Conservation (phyloP, 2,888 invertebrate genomes). For the Nasonia oneida region DNA sequence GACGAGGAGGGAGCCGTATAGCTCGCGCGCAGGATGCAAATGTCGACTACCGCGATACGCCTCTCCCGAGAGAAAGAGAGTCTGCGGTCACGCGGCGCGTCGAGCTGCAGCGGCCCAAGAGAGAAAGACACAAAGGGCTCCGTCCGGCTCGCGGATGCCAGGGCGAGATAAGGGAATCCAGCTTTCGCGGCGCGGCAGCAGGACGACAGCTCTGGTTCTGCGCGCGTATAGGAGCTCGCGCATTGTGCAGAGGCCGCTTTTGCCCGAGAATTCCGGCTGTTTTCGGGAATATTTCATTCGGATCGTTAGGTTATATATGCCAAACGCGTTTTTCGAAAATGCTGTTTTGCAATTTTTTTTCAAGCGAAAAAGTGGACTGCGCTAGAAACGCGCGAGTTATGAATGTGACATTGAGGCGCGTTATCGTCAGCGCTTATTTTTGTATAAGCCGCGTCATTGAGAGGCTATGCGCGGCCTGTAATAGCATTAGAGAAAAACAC, state of each 20-base stretch:
- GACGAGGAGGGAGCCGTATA: not conserved
- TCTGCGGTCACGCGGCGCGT: constrained; percentile 11
- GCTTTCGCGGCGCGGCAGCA: constrained; percentile 13
- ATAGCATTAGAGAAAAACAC: not conserved
- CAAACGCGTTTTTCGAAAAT: too few species aligned
- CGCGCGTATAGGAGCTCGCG: not conserved
- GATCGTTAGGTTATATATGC: not conserved
- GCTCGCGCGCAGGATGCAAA: constrained; percentile 49
- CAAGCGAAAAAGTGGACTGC: too few species aligned
- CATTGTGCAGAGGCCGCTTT: not conserved
- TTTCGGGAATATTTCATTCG: not conserved
- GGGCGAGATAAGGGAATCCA: constrained; percentile 54
- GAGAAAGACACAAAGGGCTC: constrained; percentile 53
- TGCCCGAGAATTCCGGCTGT: not conserved
- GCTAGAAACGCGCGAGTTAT: not conserved
- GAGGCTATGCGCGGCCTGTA: not conserved
- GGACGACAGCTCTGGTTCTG: not conserved
- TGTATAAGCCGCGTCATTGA: not conserved
- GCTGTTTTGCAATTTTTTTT: too few species aligned
- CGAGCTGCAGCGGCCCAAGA: not conserved
- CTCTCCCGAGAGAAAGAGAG: not conserved
- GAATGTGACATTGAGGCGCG: not conserved
- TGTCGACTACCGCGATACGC: constrained; percentile 58
- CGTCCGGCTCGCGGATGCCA: constrained; percentile 47
- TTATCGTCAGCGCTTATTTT: constrained; percentile 20